These are phyloP conservation scores for Neotragus pygmaeus DNA, from an alignment of 2,113 vertebrate genomes.

Conservation along the genomic window DNA sequence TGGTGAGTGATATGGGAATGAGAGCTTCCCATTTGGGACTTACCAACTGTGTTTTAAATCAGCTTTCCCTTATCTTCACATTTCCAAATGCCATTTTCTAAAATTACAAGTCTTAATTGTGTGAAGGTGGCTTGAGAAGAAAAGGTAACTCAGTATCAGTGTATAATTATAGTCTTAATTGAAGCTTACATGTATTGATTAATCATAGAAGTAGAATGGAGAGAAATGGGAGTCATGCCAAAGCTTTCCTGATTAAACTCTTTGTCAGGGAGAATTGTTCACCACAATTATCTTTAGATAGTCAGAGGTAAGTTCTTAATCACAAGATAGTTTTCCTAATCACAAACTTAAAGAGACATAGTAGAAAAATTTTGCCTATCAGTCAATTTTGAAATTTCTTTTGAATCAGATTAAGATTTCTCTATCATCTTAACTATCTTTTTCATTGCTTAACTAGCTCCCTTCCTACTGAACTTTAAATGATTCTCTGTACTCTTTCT, in stretches of 20 bases:
- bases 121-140: background rate
- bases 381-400: background rate
- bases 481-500: background rate
- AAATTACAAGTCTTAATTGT: background rate
- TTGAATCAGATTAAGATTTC: background rate
- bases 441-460: background rate
- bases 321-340: background rate
- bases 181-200: background rate
- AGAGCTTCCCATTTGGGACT: background rate
- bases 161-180: background rate
- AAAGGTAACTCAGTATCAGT: background rate
- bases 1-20: background rate
- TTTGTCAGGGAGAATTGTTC: background rate
- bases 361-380: background rate
- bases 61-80: background rate
- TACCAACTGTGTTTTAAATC: background rate
- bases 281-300: background rate
- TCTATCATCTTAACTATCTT: background rate
- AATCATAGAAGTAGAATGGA: background rate
- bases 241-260: background rate
- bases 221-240: background rate
- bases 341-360: background rate
- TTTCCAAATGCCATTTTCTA: background rate
- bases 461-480: background rate
- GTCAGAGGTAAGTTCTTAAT: background rate